These are phyloP conservation scores for Phymorhynchus buccinoides DNA, from an alignment of 1,140 invertebrate species.

Conservation along the genomic window DNA sequence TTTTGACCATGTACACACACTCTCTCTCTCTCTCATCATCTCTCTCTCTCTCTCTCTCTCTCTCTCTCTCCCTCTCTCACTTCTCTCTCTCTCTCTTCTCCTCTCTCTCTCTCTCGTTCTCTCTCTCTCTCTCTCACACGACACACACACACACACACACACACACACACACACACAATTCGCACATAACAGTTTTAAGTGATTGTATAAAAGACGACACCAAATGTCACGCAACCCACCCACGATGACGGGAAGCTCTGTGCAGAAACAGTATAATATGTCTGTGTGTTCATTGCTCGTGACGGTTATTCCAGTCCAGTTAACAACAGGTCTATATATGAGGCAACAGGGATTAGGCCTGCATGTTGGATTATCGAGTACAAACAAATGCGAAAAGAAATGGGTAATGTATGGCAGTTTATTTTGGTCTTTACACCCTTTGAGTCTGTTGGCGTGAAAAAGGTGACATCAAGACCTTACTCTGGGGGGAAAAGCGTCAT, in stretches of 20 bases:
- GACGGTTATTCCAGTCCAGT: background rate
- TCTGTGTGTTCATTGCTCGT: background rate
- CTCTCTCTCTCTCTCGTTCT: constrained; percentile 10
- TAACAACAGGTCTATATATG: background rate
- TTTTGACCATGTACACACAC: too few relatives aligned
- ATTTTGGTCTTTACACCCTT: background rate
- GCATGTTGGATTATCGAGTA: background rate
- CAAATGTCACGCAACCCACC: background rate
- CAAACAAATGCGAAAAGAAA: background rate
- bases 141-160: background rate
- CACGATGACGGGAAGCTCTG: background rate
- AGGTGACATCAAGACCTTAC: too few relatives aligned
- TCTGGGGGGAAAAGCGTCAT: too few relatives aligned
- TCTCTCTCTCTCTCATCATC: too few relatives aligned
- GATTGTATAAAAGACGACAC: background rate
- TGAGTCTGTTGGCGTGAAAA: too few relatives aligned
- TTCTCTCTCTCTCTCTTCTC: background rate
- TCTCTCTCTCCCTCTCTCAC: background rate
- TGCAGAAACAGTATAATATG: background rate
- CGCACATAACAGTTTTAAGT: background rate
- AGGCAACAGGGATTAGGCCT: background rate
- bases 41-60: background rate
- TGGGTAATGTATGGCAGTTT: background rate
- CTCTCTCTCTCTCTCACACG: too few relatives aligned
- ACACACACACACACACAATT: constrained; percentile 23